Conservation (phyloP, 1,140 invertebrate species). For the Drosophila insularis region DNA sequence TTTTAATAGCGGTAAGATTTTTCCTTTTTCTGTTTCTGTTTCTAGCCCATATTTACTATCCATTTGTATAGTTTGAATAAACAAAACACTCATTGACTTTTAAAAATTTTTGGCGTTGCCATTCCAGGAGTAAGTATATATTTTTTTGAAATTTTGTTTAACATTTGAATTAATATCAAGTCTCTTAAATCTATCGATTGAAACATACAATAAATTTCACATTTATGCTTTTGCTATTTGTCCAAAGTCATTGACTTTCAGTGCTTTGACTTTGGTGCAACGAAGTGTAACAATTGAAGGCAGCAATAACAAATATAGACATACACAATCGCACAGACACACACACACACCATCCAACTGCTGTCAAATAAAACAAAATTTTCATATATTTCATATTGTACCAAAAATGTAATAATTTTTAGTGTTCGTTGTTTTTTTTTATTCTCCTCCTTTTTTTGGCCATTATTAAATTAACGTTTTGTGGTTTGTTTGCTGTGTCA, state of each 20-base stretch:
- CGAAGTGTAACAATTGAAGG: constrained; percentile 67
- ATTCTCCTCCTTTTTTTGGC: constrained; percentile 33
- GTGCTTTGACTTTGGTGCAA: constrained; percentile 72
- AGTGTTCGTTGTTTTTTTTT: constrained; percentile 4
- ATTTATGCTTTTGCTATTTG: constrained; percentile 48
- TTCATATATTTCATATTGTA: constrained; percentile 51
- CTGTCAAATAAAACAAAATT: constrained; percentile 28
- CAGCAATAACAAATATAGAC: constrained; percentile 44
- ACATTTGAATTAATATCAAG: too few relatives aligned
- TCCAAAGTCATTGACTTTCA: constrained; percentile 71
- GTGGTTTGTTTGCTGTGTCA: constrained; percentile 59
- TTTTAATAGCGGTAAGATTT: too few relatives aligned
- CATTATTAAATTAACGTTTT: constrained; percentile 78
- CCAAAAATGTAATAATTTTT: constrained; percentile 47
- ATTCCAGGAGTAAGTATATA: too few relatives aligned
- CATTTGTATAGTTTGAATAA: too few relatives aligned
- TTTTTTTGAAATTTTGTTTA: too few relatives aligned
- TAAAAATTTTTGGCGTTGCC: too few relatives aligned
- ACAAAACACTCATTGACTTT: too few relatives aligned
- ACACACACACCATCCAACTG: constrained; percentile 28
- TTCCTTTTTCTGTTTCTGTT: too few relatives aligned
- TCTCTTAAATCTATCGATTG: constrained; percentile 61
- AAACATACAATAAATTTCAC: constrained; percentile 36
- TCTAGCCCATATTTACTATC: too few relatives aligned
- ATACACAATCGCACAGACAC: constrained; percentile 49